Evolutionary conservation across 2,888 invertebrate genomes (phyloP), one percentile per base, ranked within the genome.

Genomic region (Polydesmus complanatus): DNA sequence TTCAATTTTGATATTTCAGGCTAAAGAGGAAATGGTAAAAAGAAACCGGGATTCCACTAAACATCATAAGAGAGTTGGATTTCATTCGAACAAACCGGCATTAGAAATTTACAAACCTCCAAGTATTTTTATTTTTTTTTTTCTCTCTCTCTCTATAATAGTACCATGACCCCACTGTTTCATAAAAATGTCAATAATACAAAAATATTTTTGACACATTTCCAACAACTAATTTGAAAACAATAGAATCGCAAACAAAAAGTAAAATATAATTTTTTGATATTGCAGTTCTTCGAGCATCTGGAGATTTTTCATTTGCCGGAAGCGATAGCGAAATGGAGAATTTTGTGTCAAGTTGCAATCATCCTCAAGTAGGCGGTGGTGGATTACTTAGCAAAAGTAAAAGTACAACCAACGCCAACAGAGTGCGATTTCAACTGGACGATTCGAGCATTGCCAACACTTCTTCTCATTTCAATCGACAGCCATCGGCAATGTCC

Each of bases 51-150:
- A 66, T 50, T 22, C 53, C n/a, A 54, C 62, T 1, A 65, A 63
- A 59, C 47, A 60, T 48, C 57, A 62, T n/a, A 61, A 62, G 18
- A 64, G 62, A 49, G 62, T 65, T 56, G 65, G 62, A n/a, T 37
- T 61, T n/a, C 58, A 63, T 11, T 27, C 58, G 2, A 82, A 83
- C 57, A 90, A 90, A 74, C 90, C 90, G 14, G 84, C 88, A 25
- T 81, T 91, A 77, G 88, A 90, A 77, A 86, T 91, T 68, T 91
- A 91, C 74, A 81, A 89, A 71, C 91, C 91, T 63, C 90, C 91
- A 73, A 90, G 88, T 88, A 73, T 8, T 37, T 37, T 37, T 37
- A 37, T 37, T 37, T 37, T 37, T 37, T 37, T 37, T 37, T 37
- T 37, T n/a, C n/a, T n/a, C n/a, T n/a, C n/a, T n/a, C n/a, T n/a